Evolutionary conservation across 2,797 vertebrate genomes (phyloP).

Genomic region (Clamator glandarius): DNA sequence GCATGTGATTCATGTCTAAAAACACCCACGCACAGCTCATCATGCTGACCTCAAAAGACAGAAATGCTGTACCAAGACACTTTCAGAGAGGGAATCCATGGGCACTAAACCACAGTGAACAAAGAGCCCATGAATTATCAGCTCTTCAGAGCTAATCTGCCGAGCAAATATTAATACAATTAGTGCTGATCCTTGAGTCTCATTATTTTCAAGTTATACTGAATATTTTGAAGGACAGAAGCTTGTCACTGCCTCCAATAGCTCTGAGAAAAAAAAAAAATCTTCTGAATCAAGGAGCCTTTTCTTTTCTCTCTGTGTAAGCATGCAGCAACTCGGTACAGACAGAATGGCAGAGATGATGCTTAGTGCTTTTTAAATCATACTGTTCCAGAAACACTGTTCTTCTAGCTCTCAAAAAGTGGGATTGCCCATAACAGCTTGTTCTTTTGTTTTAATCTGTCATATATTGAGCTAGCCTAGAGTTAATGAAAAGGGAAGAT

Average conservation of each 20-base stretch:
- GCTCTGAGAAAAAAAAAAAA: not conserved
- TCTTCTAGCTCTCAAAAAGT: not conserved
- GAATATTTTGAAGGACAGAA: not conserved
- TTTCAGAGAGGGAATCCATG: constrained; percentile 29
- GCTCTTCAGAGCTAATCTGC: constrained; percentile 7
- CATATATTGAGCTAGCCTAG: not conserved
- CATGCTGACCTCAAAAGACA: constrained; percentile 53
- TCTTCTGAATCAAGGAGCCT: not conserved
- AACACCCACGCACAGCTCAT: constrained; percentile 55
- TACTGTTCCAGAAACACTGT: not conserved
- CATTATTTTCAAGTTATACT: not conserved
- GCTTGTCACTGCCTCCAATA: not conserved
- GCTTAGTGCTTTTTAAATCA: not conserved
- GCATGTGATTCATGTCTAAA: constrained; percentile 60
- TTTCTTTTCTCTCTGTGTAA: not conserved
- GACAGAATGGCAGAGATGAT: not conserved
- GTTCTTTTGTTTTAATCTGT: not conserved
- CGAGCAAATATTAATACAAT: constrained; percentile 15
- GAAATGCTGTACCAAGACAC: constrained; percentile 41
- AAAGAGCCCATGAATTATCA: constrained; percentile 20
- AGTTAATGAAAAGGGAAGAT: not conserved
- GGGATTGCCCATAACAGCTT: not conserved
- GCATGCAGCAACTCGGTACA: not conserved
- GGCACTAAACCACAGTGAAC: not conserved
- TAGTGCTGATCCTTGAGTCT: not conserved